Base-by-base conservation (phyloP, 2,113 vertebrate genomes). In the Malurus elegans region DNA sequence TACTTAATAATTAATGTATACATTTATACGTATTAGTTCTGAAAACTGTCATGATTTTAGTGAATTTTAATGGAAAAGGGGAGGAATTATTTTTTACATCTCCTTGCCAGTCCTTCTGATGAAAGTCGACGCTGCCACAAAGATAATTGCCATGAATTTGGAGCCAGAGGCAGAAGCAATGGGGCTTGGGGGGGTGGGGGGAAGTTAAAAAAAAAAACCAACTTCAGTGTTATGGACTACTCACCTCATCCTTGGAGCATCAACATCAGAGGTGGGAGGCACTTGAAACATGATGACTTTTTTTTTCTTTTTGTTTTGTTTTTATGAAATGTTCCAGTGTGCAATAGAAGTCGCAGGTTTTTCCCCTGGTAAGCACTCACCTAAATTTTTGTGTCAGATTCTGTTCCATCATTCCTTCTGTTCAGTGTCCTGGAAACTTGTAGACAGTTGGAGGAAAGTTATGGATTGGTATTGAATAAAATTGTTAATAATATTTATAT, bases 301-400 rank as follows among this genome's bases (percentile, higher is more conserved):
- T 57, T 44, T 61, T 61, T 24, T 54, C 15, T 38, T 26, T 69
- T 34, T 23, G 6, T 47, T 83, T 89, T 62, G 1, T 16, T 94
- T 83, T 60, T 17, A 29, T 57, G 10, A 40, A 69, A 32, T 0
- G 1, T 62, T 85, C 4, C 18, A 38, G 3, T 78, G 17, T 51
- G 13, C 60, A 73, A 56, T 20, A 51, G 2, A 70, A 6, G 13
- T 7, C 8, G 32, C 0, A 1, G 5, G 0, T 2, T 34, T 86
- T 80, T 53, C 25, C 8, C 20, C 48, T n/a, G 11, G 10, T 53
- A 38, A 81, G 2, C 1, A 31, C 31, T 45, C 34, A 36, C 29
- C 9, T 53, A 69, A 70, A 36, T 14, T 56, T 36, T 79, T 82
- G 2, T 71, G 48, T 50, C 42, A 62, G 47, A 9, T 66, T 82